These are phyloP conservation scores for Microvelia longipes DNA, from an alignment of 1,140 invertebrate species.

Conservation along the genomic window DNA sequence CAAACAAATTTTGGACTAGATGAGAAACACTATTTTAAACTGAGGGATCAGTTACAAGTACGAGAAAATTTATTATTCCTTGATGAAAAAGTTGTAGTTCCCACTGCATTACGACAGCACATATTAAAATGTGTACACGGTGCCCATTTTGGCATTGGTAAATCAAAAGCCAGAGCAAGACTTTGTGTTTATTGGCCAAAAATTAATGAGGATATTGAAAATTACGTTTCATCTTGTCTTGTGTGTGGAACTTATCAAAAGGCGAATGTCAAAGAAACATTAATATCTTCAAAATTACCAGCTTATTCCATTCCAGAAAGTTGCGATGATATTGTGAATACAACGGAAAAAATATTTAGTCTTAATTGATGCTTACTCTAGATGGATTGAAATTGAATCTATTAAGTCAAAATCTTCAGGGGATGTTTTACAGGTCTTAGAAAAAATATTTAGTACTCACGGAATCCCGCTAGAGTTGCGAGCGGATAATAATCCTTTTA, in stretches of 20 bases:
- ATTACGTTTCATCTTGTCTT: constrained; percentile 29
- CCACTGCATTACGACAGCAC: constrained; percentile 22
- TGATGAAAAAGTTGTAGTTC: constrained; percentile 28
- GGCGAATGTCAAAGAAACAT: constrained; percentile 27
- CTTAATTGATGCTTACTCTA: too few relatives aligned
- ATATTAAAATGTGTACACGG: constrained; percentile 30
- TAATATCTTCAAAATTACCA: too few relatives aligned
- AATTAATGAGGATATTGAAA: constrained; percentile 31
- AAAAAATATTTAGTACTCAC: too few relatives aligned
- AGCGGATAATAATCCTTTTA: too few relatives aligned
- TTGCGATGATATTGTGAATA: too few relatives aligned
- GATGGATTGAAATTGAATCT: too few relatives aligned
- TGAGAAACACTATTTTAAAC: constrained; percentile 24
- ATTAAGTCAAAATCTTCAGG: too few relatives aligned
- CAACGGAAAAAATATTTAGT: too few relatives aligned
- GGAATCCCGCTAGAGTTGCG: too few relatives aligned
- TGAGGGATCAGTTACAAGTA: constrained; percentile 25
- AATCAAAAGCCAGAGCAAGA: constrained; percentile 27
- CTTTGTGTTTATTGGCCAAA: constrained; percentile 31
- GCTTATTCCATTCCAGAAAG: too few relatives aligned
- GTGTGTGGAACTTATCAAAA: constrained; percentile 25
- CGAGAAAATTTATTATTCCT: constrained; percentile 27
- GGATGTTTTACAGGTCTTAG: too few relatives aligned
- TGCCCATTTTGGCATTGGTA: constrained; percentile 32
- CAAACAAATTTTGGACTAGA: constrained; percentile 14